Conservation (phyloP, 2,113 vertebrate genomes). For the Cyrtonyx montezumae region DNA sequence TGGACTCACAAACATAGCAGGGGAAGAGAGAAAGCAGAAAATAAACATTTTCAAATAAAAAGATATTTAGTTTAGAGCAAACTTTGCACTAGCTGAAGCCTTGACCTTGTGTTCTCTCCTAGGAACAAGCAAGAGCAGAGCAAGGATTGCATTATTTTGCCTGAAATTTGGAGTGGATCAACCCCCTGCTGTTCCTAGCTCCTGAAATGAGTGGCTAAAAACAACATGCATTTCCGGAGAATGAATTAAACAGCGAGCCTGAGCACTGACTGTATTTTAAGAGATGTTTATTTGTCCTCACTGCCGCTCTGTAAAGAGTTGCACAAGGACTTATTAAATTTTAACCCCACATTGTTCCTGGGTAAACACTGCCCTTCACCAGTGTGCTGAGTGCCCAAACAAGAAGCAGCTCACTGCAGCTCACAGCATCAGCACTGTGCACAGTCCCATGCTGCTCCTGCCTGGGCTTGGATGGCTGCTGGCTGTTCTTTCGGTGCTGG, state of each 20-base stretch:
- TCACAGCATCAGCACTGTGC: not conserved
- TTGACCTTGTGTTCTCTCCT: constrained; percentile 55
- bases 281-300: constrained; percentile 64
- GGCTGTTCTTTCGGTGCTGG: not conserved
- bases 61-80: not conserved
- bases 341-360: constrained; percentile 48
- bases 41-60: not conserved
- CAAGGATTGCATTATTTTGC: not conserved
- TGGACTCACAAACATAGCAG: fast-evolving
- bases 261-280: not conserved
- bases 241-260: not conserved
- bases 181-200: constrained; percentile 15
- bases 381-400: fast-evolving
- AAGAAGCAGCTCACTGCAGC: not conserved
- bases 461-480: not conserved
- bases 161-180: constrained; percentile 53
- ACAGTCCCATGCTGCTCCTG: not conserved
- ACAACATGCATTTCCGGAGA: constrained; percentile 30
- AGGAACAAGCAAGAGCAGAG: constrained; percentile 36
- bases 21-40: not conserved
- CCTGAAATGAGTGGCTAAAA: constrained; percentile 27
- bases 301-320: constrained; percentile 39
- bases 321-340: constrained; percentile 48
- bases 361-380: constrained; percentile 11
- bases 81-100: not conserved